Percentiles rank a stretch among this genome's conserved stretches.
These are phyloP conservation scores for Tychaedon coryphoeus DNA, from an alignment of 2,113 vertebrate genomes.

Conservation along the genomic window DNA sequence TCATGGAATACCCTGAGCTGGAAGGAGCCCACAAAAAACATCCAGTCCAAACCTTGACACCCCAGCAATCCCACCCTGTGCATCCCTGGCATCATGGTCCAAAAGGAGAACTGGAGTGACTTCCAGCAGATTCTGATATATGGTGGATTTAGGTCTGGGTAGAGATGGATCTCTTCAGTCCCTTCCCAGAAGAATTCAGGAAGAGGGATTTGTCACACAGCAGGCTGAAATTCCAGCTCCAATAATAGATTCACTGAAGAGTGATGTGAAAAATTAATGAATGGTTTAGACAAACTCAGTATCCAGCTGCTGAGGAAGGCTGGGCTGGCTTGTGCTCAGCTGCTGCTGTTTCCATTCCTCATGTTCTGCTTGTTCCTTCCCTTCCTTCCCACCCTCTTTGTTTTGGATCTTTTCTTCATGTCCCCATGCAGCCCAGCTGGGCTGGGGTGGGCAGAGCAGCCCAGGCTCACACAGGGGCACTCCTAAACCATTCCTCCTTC, in stretches of 20 bases:
- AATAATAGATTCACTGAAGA: background rate
- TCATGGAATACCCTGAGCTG: background rate
- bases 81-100: background rate
- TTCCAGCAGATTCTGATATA: background rate
- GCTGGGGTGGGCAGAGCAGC: background rate
- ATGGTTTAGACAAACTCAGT: background rate
- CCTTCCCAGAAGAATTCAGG: background rate
- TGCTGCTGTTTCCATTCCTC: background rate
- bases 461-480: background rate
- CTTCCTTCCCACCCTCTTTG: background rate
- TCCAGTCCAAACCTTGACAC: background rate
- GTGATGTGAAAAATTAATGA: background rate
- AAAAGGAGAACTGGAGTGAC: rapidly evolving
- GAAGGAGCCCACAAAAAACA: background rate
- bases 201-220: background rate
- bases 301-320: background rate
- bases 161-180: background rate
- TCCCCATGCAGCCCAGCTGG: background rate
- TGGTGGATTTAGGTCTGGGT: background rate
- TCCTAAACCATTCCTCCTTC: background rate
- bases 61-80: background rate
- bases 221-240: background rate
- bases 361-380: background rate
- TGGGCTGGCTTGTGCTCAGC: background rate
- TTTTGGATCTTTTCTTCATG: background rate